These are phyloP conservation scores for Plestiodon gilberti DNA, from an alignment of 2,113 vertebrate species.

Conservation along the genomic window DNA sequence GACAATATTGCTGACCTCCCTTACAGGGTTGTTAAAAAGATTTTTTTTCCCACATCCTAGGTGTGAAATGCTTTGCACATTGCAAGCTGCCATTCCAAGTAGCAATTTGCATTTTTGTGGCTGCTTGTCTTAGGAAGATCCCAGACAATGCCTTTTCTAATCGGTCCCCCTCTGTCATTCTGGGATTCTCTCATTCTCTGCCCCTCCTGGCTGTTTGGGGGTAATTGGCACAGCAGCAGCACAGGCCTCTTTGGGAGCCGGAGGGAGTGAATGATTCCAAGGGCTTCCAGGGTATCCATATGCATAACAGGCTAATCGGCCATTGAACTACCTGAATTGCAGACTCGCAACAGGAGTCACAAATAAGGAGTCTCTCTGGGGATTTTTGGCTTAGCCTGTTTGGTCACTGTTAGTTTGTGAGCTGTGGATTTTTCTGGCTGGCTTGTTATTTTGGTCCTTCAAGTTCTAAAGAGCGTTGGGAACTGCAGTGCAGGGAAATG, in stretches of 20 bases:
- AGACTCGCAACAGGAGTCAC: background rate
- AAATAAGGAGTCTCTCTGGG: background rate
- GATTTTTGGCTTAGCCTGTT: slow-evolving; percentile 31
- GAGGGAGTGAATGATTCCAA: slow-evolving; percentile 7
- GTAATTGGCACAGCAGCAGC: background rate
- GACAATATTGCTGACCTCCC: too few relatives aligned
- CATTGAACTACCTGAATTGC: background rate
- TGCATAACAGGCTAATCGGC: background rate
- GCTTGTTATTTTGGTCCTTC: slow-evolving; percentile 46
- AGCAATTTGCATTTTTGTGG: too few relatives aligned
- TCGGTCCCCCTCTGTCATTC: background rate
- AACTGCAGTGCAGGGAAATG: slow-evolving; percentile 1
- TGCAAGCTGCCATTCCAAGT: too few relatives aligned
- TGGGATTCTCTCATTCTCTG: background rate
- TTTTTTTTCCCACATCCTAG: too few relatives aligned
- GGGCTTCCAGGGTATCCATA: slow-evolving; percentile 23
- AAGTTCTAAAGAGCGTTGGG: slow-evolving; percentile 19
- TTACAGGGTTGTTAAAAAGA: too few relatives aligned
- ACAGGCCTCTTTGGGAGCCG: background rate
- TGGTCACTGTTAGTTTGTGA: slow-evolving; percentile 39
- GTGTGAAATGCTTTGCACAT: too few relatives aligned
- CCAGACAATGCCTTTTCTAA: background rate
- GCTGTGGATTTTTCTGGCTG: slow-evolving; percentile 12
- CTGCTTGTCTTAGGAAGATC: too few relatives aligned
- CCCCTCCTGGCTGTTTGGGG: background rate